Evolutionary conservation across 2,113 vertebrate genomes (phyloP).

Genomic region (Echinops telfairi): DNA sequence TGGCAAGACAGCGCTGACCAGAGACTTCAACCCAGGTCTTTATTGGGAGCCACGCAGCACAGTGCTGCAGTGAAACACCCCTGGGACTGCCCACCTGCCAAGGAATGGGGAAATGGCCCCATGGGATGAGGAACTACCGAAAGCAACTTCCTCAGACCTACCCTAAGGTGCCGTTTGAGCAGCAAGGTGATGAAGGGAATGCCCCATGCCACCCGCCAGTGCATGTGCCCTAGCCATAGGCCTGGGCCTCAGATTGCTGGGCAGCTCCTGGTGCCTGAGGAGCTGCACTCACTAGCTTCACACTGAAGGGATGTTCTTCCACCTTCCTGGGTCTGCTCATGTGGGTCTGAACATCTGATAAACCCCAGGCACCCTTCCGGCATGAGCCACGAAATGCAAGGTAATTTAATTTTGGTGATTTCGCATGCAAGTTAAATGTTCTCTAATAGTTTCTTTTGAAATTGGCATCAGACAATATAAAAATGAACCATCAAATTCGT

Average conservation of each 20-base stretch:
- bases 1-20: background rate
- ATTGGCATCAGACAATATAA: background rate
- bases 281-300: background rate
- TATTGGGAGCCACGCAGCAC: background rate
- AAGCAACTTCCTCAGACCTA: background rate
- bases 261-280: background rate
- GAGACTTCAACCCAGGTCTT: background rate
- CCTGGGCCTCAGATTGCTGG: background rate
- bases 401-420: background rate
- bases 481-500: background rate
- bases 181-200: background rate
- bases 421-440: background rate
- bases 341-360: background rate
- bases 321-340: background rate
- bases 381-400: background rate
- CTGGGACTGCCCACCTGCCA: background rate
- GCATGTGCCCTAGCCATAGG: background rate
- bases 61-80: background rate
- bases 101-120: background rate
- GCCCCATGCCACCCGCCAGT: background rate
- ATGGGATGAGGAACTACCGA: background rate
- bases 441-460: slow-evolving; percentile 13
- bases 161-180: background rate
- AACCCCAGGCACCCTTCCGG: background rate
- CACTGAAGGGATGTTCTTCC: background rate